These are phyloP conservation scores for Brienomyrus brachyistius DNA, from an alignment of 2,113 vertebrate species.

Conservation along the genomic window DNA sequence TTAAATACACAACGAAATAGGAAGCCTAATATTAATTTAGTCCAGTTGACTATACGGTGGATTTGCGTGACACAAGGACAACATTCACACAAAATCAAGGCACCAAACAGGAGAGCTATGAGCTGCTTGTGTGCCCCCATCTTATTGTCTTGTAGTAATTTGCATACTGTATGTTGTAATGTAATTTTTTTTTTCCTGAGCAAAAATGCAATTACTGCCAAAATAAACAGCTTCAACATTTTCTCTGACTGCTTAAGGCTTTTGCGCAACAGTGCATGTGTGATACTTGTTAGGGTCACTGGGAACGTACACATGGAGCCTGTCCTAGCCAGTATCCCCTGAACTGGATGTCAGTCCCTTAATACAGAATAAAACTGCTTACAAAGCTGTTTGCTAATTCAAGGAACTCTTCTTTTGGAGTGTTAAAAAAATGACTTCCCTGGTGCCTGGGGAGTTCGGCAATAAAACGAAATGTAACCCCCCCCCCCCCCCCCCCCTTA, in stretches of 20 bases:
- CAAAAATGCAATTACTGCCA: neutral
- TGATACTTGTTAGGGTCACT: neutral
- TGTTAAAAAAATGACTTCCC: neutral
- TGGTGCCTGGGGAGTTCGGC: neutral
- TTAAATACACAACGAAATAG: too few species aligned
- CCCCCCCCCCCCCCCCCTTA: neutral
- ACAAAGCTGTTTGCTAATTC: neutral
- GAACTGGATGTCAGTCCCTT: neutral
- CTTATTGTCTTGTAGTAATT: neutral
- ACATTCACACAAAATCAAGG: too few species aligned
- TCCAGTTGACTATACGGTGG: too few species aligned
- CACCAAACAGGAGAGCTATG: too few species aligned
- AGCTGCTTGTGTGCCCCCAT: too few species aligned
- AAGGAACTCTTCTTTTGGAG: neutral
- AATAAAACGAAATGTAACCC: neutral
- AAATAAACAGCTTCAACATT: neutral
- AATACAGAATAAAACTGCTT: neutral
- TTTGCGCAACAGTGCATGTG: neutral
- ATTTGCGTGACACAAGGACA: too few species aligned
- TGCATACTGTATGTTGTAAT: neutral
- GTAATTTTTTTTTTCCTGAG: neutral
- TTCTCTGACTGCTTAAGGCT: neutral
- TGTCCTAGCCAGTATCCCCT: neutral
- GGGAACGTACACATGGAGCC: neutral
- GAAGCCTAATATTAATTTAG: too few species aligned